phyloP scores from a whole-genome alignment of 2,113 vertebrate genomes.

The Pungitius pungitius region DNA sequence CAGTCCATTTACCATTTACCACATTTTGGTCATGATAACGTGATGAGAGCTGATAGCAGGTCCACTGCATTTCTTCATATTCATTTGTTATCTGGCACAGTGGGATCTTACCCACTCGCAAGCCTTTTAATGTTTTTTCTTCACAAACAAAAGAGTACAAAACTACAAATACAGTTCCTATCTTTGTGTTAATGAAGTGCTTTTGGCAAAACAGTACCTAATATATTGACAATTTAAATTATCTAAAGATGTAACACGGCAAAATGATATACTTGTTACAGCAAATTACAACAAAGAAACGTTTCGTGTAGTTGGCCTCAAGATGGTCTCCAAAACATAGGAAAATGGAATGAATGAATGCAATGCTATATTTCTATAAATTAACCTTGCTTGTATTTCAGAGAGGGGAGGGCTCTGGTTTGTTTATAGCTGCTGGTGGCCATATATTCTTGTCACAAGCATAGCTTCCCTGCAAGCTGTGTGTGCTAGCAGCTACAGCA shows the following conservation, averaged over 20 bases:
- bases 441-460: constrained; percentile 46
- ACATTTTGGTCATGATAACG: neutral
- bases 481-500: constrained; percentile 3
- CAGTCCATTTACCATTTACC: no score
- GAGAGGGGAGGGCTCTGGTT: neutral
- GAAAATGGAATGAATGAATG: constrained; percentile 17
- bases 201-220: neutral
- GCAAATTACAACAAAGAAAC: neutral
- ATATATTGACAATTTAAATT: constrained; percentile 2
- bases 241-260: neutral
- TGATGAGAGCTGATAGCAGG: neutral
- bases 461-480: constrained; percentile 50
- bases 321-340: constrained; percentile 8
- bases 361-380: constrained; percentile 15
- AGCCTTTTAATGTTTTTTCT: neutral
- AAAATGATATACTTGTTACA: neutral
- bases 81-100: no score
- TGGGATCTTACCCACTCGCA: neutral
- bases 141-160: neutral
- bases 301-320: constrained; percentile 1
- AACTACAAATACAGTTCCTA: neutral
- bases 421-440: constrained; percentile 35
- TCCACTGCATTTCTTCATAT: no score
- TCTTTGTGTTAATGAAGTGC: neutral
- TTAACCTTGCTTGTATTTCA: constrained; percentile 1